phyloP scores from a whole-genome alignment of 2,113 vertebrate species.

The Sus scrofa region T2T-Sscrofa CM000820.6:30622501-30623000 shows the following conservation, averaged over 20 bases:
- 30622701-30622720: no score
- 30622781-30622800: neutral
- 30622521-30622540: no score
- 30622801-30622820: neutral
- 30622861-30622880: neutral
- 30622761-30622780: neutral
- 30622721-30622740: neutral
- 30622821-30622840: neutral
- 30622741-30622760: neutral
- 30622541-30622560: no score
- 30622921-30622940: neutral
- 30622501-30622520: no score
- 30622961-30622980: neutral
- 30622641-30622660: no score
- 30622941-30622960: neutral
- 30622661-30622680: no score
- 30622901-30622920: neutral
- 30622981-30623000: neutral
- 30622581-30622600: no score
- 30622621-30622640: no score
- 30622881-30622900: neutral
- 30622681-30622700: no score
- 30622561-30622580: no score
- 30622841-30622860: neutral
- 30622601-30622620: no score